A percentile compares a stretch with the other conserved stretches of the same genome.
phyloP scores from a whole-genome alignment of 2,113 vertebrate genomes.

The Cercopithecus mona region DNA sequence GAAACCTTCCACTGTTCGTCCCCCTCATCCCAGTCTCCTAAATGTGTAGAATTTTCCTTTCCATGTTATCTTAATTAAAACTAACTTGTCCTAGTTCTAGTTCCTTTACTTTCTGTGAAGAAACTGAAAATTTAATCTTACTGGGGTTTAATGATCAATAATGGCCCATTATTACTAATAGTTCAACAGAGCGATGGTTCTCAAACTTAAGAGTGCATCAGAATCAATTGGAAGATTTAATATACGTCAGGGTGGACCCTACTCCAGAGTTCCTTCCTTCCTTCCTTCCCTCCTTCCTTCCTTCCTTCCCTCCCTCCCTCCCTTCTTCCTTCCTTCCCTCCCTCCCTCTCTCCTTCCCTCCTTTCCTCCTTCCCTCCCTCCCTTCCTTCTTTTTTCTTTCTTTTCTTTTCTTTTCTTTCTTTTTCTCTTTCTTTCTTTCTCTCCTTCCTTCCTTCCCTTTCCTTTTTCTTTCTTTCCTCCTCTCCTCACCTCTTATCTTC shows the following conservation, averaged over 20 bases:
- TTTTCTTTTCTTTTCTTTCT: no score
- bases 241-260: background rate
- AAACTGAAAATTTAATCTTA: background rate
- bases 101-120: slow-evolving; percentile 1
- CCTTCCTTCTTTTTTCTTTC: no score
- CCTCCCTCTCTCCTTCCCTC: fast-evolving
- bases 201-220: background rate
- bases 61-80: background rate
- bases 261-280: background rate
- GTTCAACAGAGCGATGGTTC: background rate
- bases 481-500: background rate
- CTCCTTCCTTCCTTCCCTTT: no score
- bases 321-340: fast-evolving
- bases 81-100: background rate
- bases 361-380: fast-evolving
- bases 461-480: no score
- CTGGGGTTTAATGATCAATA: background rate
- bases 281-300: no score
- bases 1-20: background rate
- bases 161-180: background rate
- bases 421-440: no score
- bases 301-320: no score
- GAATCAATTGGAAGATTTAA: background rate
- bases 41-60: background rate
- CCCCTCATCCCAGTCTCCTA: background rate